phyloP scores from a whole-genome alignment of 1,140 invertebrate species.

The Saccostrea cuccullata region DNA sequence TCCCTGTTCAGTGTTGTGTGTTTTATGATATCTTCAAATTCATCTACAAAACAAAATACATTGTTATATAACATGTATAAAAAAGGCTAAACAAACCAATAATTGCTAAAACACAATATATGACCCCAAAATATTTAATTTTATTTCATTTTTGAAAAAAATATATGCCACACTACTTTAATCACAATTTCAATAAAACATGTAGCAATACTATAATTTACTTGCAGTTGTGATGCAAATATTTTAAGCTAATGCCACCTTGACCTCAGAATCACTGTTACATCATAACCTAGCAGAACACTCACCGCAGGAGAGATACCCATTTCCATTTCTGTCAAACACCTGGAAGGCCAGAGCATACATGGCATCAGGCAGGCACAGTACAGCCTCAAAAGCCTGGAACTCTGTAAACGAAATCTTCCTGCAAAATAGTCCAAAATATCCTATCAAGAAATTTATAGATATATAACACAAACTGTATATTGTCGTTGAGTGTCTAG shows the following conservation, averaged over 20 bases:
- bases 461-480: too few species aligned
- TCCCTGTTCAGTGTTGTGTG: constrained; percentile 94
- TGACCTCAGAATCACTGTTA: too few species aligned
- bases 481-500: too few species aligned
- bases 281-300: too few species aligned
- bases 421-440: constrained; percentile 64
- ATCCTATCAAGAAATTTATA: too few species aligned
- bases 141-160: background rate
- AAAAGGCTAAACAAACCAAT: too few species aligned
- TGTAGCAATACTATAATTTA: background rate
- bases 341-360: constrained; percentile 99
- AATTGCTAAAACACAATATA: background rate
- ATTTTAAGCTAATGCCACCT: too few species aligned
- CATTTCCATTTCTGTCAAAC: constrained; percentile 98
- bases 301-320: constrained; percentile 94
- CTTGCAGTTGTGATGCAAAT: background rate
- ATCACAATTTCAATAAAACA: background rate
- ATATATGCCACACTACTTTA: background rate
- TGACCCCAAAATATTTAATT: background rate
- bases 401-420: constrained; percentile 98
- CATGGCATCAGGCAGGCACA: constrained; percentile 97
- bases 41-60: constrained; percentile 81
- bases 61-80: too few species aligned
- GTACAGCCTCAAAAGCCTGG: constrained; percentile 96
- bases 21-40: constrained; percentile 96